A percentile compares a stretch with the other conserved stretches of the same genome.
phyloP scores from a whole-genome alignment of 2,113 vertebrate species.

The Bettongia penicillata region DNA sequence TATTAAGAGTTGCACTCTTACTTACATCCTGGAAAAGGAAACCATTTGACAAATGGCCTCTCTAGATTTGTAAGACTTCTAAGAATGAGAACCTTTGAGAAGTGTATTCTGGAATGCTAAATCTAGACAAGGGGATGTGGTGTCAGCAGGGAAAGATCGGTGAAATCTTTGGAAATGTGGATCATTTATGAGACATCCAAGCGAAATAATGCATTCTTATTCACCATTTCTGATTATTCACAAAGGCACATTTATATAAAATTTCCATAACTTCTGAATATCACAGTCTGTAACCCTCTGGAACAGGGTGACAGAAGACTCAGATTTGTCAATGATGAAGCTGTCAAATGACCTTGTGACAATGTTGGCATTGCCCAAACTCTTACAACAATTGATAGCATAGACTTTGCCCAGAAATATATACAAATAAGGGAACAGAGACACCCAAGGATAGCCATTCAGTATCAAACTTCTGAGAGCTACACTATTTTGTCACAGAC shows the following conservation, averaged over 20 bases:
- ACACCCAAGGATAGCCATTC: background rate
- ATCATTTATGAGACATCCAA: background rate
- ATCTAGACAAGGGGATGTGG: background rate
- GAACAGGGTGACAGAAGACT: background rate
- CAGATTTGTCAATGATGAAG: background rate
- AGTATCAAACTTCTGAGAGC: background rate
- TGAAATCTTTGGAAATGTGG: constrained; percentile 1
- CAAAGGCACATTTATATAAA: background rate
- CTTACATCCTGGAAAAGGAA: background rate
- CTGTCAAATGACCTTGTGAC: background rate
- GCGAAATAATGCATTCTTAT: background rate
- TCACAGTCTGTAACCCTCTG: background rate
- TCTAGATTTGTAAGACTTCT: background rate
- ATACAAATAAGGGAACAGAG: background rate
- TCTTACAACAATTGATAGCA: background rate
- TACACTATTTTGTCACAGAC: background rate
- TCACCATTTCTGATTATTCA: background rate
- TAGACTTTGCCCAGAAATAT: background rate
- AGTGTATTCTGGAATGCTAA: background rate
- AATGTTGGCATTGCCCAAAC: background rate
- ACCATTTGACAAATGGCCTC: background rate
- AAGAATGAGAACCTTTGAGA: background rate
- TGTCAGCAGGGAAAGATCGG: background rate
- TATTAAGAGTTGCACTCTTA: background rate
- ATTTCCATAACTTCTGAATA: background rate